phyloP scores from a whole-genome alignment of 2,113 vertebrate species.

The Scalopus aquaticus region DNA sequence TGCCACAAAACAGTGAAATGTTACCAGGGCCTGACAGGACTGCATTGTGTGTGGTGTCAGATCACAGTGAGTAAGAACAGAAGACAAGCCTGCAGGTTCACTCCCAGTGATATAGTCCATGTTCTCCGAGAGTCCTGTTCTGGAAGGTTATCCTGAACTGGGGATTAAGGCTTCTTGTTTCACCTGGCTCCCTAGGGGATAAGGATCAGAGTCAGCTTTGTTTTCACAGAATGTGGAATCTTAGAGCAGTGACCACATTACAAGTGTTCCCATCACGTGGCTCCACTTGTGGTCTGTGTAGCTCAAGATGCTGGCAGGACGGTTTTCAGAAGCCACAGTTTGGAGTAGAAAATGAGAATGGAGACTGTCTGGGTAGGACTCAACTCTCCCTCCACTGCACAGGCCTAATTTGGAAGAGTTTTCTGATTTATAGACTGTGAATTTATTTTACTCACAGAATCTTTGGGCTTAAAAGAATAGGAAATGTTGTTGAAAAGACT shows the following conservation, averaged over 20 bases:
- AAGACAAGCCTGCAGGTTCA: neutral
- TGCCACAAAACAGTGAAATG: conserved; percentile 98
- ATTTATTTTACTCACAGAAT: neutral
- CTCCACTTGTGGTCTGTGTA: neutral
- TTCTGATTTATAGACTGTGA: neutral
- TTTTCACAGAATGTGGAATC: neutral
- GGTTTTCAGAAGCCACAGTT: neutral
- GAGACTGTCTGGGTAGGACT: neutral
- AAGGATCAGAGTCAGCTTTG: neutral
- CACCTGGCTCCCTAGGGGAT: neutral
- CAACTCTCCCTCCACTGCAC: accelerated
- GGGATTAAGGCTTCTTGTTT: neutral
- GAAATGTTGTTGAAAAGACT: neutral
- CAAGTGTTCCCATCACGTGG: accelerated
- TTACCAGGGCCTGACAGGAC: conserved; percentile 96
- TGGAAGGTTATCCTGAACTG: neutral
- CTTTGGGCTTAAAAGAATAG: neutral
- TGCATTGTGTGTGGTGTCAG: conserved; percentile 98
- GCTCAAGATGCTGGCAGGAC: neutral
- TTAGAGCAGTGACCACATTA: neutral
- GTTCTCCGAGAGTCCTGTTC: accelerated
- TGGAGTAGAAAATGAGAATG: accelerated
- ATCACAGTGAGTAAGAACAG: conserved; percentile 90
- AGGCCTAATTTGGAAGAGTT: neutral
- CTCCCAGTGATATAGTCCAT: neutral